Conservation (phyloP, 2,113 vertebrate genomes). For the Neotoma lepida region DNA sequence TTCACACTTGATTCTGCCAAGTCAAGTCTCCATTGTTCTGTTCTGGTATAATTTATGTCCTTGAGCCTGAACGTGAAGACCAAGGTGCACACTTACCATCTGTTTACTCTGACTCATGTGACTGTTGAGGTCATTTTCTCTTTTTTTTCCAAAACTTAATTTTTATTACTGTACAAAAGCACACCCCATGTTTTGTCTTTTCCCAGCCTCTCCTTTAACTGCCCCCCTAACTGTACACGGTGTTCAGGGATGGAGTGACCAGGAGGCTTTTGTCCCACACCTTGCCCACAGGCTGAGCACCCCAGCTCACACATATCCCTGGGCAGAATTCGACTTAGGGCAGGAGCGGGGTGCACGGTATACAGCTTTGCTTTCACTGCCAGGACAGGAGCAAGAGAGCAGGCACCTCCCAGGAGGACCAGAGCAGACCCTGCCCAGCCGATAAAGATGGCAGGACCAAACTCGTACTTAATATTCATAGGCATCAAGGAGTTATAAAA, state of each 20-base stretch:
- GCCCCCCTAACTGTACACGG: constrained; percentile 42
- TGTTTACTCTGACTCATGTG: neutral
- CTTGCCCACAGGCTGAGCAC: neutral
- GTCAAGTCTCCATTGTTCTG: constrained; percentile 27
- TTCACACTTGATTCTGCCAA: constrained; percentile 59
- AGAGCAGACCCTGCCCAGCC: constrained; percentile 93
- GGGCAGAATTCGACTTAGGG: constrained; percentile 84
- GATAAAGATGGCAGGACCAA: constrained; percentile 92
- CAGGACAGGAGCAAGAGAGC: constrained; percentile 90
- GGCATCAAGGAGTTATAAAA: constrained; percentile 90
- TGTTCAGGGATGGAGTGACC: neutral
- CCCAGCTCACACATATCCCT: constrained; percentile 90
- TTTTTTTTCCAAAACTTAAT: constrained; percentile 75
- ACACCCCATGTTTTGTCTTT: neutral
- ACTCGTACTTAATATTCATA: constrained; percentile 93
- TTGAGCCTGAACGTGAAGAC: constrained; percentile 30
- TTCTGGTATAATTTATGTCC: constrained; percentile 27
- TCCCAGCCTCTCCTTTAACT: neutral
- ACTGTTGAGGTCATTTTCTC: neutral
- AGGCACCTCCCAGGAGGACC: constrained; percentile 90
- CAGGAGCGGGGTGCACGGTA: constrained; percentile 83
- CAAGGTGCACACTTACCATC: constrained; percentile 19
- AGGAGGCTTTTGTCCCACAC: neutral
- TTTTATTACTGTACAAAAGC: constrained; percentile 81
- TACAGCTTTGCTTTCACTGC: constrained; percentile 80